Percentiles rank a stretch among this genome's conserved stretches.
phyloP scores from a whole-genome alignment of 2,888 invertebrate species.

The Spicauda simplicius region DNA sequence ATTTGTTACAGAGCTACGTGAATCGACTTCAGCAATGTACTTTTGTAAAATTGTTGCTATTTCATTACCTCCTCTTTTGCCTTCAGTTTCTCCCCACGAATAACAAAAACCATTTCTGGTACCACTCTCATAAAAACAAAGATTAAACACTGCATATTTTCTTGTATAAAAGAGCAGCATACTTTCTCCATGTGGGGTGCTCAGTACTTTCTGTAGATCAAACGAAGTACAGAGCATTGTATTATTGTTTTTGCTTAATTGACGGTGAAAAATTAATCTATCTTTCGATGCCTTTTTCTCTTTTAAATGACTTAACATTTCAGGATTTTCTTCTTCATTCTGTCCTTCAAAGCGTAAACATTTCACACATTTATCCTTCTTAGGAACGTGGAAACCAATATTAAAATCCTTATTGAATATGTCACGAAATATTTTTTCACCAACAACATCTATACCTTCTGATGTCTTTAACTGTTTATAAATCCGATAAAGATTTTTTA shows the following conservation, averaged over 20 bases:
- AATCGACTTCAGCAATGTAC: constrained; percentile 22
- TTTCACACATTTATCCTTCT: constrained; percentile 43
- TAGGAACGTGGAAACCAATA: constrained; percentile 44
- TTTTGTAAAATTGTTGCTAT: constrained; percentile 22
- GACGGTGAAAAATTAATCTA: too few species aligned
- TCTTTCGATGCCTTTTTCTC: too few species aligned
- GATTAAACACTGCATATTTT: constrained; percentile 29
- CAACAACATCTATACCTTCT: constrained; percentile 37
- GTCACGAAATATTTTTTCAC: constrained; percentile 42
- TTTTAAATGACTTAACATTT: not conserved
- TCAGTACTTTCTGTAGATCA: constrained; percentile 41
- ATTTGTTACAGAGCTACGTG: not conserved
- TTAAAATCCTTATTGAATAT: constrained; percentile 43
- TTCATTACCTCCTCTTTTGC: constrained; percentile 34
- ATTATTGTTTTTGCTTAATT: not conserved
- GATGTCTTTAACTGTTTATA: constrained; percentile 36
- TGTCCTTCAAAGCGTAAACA: constrained; percentile 29
- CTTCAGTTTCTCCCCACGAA: constrained; percentile 33
- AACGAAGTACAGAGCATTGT: not conserved
- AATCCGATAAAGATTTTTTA: constrained; percentile 37
- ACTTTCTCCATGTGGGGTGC: constrained; percentile 37
- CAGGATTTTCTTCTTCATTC: not conserved
- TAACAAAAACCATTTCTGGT: constrained; percentile 27
- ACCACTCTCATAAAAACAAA: constrained; percentile 28
- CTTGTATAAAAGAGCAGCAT: constrained; percentile 27